Conservation (phyloP, 2,888 invertebrate species). For the Antheraea assamensis region DNA sequence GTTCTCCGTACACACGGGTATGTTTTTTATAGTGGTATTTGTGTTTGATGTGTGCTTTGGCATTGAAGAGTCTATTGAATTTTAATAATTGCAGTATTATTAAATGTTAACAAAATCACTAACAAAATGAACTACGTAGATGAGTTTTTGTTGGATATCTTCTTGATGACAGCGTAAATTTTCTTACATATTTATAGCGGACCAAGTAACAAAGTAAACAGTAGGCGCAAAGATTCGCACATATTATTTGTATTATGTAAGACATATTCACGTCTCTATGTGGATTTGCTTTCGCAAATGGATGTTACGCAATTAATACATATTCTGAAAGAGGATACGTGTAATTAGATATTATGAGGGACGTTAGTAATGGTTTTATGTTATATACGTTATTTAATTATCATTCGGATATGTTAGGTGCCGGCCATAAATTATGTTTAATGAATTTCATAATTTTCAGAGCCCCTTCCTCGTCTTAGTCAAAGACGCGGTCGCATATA, state of each 20-base stretch:
- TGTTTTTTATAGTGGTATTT: too few species aligned
- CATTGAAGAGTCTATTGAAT: too few species aligned
- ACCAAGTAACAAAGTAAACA: background rate
- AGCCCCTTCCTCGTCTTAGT: too few species aligned
- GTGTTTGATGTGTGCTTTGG: too few species aligned
- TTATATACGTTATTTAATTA: background rate
- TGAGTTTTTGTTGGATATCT: background rate
- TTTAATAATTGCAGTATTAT: too few species aligned
- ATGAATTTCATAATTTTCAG: too few species aligned
- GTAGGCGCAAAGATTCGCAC: background rate
- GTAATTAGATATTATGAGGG: background rate
- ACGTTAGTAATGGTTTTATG: background rate
- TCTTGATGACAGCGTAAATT: background rate
- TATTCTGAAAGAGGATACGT: background rate
- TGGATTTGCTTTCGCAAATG: background rate
- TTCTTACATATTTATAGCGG: background rate
- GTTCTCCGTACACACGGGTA: too few species aligned
- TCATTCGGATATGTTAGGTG: too few species aligned
- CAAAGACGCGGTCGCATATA: too few species aligned
- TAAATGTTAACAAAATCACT: background rate
- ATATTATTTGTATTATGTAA: background rate
- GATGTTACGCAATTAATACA: background rate
- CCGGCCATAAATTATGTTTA: too few species aligned
- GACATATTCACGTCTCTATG: background rate
- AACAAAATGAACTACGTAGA: background rate